phyloP scores from a whole-genome alignment of 2,888 invertebrate species.

The Hemaris fuciformis region DNA sequence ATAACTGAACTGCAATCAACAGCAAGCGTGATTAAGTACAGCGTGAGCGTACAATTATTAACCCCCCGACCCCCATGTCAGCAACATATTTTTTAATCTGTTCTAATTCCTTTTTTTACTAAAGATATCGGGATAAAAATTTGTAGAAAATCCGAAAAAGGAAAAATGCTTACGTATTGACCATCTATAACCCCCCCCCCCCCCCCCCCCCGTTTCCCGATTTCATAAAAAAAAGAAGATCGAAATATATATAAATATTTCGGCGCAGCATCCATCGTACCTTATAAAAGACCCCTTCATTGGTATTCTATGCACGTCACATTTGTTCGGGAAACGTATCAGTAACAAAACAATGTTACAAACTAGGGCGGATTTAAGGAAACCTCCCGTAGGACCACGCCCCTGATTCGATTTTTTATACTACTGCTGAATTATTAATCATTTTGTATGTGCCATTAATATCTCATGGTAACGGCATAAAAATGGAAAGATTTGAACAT shows the following conservation, averaged over 20 bases:
- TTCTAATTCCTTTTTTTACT: no score
- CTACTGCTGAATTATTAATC: background rate
- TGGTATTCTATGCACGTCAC: background rate
- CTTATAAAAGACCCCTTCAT: background rate
- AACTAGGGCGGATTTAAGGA: background rate
- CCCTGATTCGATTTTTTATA: background rate
- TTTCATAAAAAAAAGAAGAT: no score
- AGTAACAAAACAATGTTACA: background rate
- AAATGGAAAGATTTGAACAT: no score
- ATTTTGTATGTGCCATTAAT: background rate
- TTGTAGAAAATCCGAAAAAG: background rate
- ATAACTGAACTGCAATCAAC: background rate
- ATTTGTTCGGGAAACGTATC: background rate
- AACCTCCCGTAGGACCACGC: background rate
- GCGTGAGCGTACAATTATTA: no score
- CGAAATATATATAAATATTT: no score
- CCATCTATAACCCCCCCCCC: no score
- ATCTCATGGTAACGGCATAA: no score
- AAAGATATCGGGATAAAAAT: no score
- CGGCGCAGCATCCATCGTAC: background rate
- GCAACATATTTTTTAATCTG: no score
- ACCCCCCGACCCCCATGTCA: no score
- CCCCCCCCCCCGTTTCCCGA: no score
- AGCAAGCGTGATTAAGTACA: background rate
- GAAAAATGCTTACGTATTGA: background rate